Conservation (phyloP, 2,113 vertebrate species). For the Macrotus californicus region DNA sequence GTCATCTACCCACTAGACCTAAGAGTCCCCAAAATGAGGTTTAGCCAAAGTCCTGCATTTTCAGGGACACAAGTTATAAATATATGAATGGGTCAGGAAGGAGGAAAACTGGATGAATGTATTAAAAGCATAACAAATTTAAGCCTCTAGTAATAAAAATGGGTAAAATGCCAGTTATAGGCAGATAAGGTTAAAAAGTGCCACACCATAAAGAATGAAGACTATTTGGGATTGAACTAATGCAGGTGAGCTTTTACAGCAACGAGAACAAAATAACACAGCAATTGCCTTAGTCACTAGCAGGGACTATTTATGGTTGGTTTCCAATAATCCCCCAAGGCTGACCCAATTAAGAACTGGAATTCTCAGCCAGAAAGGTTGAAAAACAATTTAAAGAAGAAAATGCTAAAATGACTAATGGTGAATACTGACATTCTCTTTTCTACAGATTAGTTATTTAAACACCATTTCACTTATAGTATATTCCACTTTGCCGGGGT, state of each 20-base stretch:
- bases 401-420: background rate
- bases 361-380: background rate
- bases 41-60: background rate
- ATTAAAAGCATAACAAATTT: background rate
- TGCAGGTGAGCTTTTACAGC: background rate
- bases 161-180: background rate
- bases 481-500: background rate
- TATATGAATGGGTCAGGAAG: background rate
- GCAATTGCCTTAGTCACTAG: background rate
- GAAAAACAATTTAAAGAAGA: slow-evolving; percentile 20
- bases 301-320: background rate
- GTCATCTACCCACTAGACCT: background rate
- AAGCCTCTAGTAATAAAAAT: slow-evolving; percentile 6
- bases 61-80: background rate
- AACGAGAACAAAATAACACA: background rate
- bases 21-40: background rate
- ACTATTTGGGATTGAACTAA: slow-evolving; percentile 7
- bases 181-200: background rate
- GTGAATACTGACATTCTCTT: background rate
- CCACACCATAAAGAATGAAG: background rate
- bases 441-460: background rate
- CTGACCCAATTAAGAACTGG: slow-evolving; percentile 26
- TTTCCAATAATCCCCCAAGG: slow-evolving; percentile 11
- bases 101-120: background rate
- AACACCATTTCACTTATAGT: slow-evolving; percentile 28